phyloP scores from a whole-genome alignment of 2,888 invertebrate species.

The Didymodactylos carnosus region DNA sequence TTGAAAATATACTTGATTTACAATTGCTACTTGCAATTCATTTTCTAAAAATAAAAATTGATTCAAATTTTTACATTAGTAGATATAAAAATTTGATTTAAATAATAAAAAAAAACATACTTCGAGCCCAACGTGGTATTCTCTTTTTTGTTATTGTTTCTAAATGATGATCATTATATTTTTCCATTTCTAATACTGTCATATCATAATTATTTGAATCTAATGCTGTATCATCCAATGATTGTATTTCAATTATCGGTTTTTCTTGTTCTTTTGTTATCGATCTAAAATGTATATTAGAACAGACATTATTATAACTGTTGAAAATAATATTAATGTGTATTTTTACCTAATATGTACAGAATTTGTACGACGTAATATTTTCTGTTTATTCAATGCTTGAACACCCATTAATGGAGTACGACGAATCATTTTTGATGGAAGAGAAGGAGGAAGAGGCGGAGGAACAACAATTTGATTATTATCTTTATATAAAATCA shows the following conservation, averaged over 20 bases:
- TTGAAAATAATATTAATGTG: no score
- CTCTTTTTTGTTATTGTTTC: not conserved
- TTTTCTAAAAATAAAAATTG: not conserved
- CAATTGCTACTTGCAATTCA: not conserved
- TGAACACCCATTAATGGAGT: not conserved
- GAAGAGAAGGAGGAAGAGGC: not conserved
- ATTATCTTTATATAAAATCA: no score
- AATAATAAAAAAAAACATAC: not conserved
- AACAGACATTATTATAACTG: no score
- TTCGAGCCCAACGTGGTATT: not conserved
- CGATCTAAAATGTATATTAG: no score
- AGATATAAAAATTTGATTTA: not conserved
- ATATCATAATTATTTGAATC: not conserved
- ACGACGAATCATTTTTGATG: not conserved
- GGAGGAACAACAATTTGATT: no score
- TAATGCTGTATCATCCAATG: not conserved
- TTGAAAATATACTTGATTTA: not conserved
- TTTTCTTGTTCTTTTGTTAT: no score
- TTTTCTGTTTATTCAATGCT: not conserved
- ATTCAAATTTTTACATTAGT: no score
- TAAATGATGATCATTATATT: not conserved
- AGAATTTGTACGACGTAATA: no score
- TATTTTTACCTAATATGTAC: no score
- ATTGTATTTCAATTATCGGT: no score
- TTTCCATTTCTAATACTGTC: not conserved